Conservation (phyloP, 2,113 vertebrate species). For the Marmota flaviventris region DNA sequence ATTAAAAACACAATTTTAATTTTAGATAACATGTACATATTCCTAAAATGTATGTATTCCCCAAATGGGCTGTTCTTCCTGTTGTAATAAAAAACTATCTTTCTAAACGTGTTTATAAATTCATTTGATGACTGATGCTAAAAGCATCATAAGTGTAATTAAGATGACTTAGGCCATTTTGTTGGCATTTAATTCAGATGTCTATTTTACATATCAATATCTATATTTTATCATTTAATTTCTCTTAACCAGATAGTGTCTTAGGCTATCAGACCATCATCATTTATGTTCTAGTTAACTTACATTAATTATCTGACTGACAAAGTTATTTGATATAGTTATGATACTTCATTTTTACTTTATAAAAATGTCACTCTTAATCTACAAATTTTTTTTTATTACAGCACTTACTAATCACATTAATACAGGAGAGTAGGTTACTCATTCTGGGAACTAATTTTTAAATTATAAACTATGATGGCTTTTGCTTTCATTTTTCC, state of each 20-base stretch:
- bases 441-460: constrained; percentile 40
- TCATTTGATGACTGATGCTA: neutral
- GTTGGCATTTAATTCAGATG: neutral
- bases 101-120: constrained; percentile 31
- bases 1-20: constrained; percentile 51
- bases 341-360: neutral
- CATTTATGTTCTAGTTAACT: neutral
- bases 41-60: neutral
- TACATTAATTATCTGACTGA: neutral
- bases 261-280: neutral
- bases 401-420: neutral
- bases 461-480: neutral
- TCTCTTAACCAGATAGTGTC: neutral
- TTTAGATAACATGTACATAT: neutral
- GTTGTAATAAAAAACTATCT: neutral
- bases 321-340: constrained; percentile 36
- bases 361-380: neutral
- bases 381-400: neutral
- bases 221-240: neutral
- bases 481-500: neutral
- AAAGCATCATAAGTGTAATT: neutral
- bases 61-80: neutral
- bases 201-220: neutral
- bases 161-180: neutral
- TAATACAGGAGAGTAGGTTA: neutral